A percentile compares a stretch with the other conserved stretches of the same genome.
Conservation (phyloP, 1,140 invertebrate species). For the Zaprionus taronus region DNA sequence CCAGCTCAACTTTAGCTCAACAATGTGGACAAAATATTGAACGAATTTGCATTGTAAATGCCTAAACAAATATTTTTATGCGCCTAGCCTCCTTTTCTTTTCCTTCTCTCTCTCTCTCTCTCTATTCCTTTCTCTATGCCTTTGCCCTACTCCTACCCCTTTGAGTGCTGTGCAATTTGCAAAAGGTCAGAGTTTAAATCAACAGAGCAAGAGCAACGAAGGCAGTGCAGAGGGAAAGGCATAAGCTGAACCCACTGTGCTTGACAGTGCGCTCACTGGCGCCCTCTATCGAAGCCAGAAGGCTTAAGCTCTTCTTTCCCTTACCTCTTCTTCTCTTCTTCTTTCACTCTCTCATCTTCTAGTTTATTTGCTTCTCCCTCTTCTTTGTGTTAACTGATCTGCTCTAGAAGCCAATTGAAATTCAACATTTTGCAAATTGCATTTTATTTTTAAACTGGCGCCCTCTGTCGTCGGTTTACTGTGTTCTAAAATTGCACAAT, state of each 20-base stretch:
- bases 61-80: constrained; percentile 72
- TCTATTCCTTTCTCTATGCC: background rate
- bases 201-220: constrained; percentile 26
- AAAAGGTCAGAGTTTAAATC: constrained; percentile 55
- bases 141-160: background rate
- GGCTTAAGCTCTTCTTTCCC: constrained; percentile 25
- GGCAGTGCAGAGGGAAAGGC: background rate
- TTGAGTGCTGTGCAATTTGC: constrained; percentile 56
- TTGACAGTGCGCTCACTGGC: constrained; percentile 25
- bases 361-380: background rate
- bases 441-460: constrained; percentile 23
- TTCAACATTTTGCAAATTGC: constrained; percentile 28
- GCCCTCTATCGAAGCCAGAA: constrained; percentile 25
- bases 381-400: constrained; percentile 19
- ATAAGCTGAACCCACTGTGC: constrained; percentile 13
- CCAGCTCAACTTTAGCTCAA: constrained; percentile 1
- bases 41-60: constrained; percentile 81
- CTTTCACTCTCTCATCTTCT: background rate
- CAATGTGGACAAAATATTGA: constrained; percentile 45
- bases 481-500: constrained; percentile 25
- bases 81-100: constrained; percentile 8
- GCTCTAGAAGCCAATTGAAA: constrained; percentile 20
- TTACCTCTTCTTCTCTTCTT: background rate
- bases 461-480: constrained; percentile 9
- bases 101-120: background rate